Evolutionary conservation across 1,140 invertebrate genomes (phyloP).

Genomic region (Notospermus geniculatus): DNA sequence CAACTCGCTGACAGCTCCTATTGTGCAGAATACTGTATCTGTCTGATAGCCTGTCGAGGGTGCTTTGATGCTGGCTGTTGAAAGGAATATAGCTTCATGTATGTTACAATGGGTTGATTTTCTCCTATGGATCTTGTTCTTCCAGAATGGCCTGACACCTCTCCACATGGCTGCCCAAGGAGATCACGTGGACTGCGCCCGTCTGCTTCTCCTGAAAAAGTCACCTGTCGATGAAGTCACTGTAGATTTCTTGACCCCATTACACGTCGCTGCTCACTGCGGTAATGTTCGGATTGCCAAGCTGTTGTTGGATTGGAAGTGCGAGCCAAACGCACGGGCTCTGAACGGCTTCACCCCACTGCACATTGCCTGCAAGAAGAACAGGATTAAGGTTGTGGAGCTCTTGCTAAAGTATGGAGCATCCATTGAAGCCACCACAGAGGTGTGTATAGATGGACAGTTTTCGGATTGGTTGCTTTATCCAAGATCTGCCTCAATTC

Average conservation of each 20-base stretch:
- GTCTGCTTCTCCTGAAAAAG: slow-evolving; percentile 92
- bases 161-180: slow-evolving; percentile 81
- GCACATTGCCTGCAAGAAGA: slow-evolving; percentile 97
- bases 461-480: not conserved
- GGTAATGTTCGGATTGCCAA: slow-evolving; percentile 95
- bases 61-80: too few species aligned
- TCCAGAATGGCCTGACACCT: slow-evolving; percentile 73
- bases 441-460: slow-evolving; percentile 59
- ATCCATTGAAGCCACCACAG: slow-evolving; percentile 81
- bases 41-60: too few species aligned
- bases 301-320: slow-evolving; percentile 89
- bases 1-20: too few species aligned
- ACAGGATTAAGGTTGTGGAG: slow-evolving; percentile 87
- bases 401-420: slow-evolving; percentile 89
- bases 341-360: slow-evolving; percentile 95
- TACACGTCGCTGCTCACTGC: slow-evolving; percentile 92
- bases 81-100: too few species aligned
- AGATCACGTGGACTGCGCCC: slow-evolving; percentile 95
- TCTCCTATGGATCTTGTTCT: slow-evolving; percentile 34
- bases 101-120: too few species aligned
- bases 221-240: slow-evolving; percentile 99
- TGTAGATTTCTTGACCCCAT: slow-evolving; percentile 95
- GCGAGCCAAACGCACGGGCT: slow-evolving; percentile 88
- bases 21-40: too few species aligned
- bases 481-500: not conserved